Percentiles rank a stretch among this genome's conserved stretches.
Evolutionary conservation across 2,888 invertebrate species (phyloP).

Genomic region (Achlya flavicornis): DNA sequence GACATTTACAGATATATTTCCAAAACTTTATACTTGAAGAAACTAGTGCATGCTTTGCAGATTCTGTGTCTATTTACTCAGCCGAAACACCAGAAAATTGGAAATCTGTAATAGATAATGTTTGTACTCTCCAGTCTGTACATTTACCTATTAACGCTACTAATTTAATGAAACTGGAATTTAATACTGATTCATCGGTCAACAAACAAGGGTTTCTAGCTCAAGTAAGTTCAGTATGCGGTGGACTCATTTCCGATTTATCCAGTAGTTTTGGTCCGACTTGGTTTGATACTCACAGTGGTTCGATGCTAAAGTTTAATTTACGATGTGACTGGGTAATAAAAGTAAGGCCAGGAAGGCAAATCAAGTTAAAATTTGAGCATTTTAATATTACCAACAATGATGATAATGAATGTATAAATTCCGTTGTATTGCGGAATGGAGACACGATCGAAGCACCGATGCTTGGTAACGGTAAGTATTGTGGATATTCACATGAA

Average conservation of each 20-base stretch:
- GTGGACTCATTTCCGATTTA: slow-evolving; percentile 84
- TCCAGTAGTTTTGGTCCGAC: slow-evolving; percentile 81
- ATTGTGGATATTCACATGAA: slow-evolving; percentile 83
- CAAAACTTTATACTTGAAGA: slow-evolving; percentile 85
- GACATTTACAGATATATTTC: slow-evolving; percentile 85
- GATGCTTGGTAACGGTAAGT: slow-evolving; percentile 88
- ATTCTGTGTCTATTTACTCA: slow-evolving; percentile 85
- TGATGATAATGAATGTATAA: slow-evolving; percentile 48
- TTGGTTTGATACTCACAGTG: slow-evolving; percentile 41
- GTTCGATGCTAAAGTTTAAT: slow-evolving; percentile 22
- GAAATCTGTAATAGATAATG: slow-evolving; percentile 72
- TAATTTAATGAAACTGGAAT: slow-evolving; percentile 86
- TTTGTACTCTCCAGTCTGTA: slow-evolving; percentile 80
- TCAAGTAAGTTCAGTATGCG: slow-evolving; percentile 85
- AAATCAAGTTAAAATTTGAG: slow-evolving; percentile 86
- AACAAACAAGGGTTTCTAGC: slow-evolving; percentile 88
- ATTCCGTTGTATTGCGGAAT: slow-evolving; percentile 86
- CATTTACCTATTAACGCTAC: slow-evolving; percentile 54
- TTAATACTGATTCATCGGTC: slow-evolving; percentile 85
- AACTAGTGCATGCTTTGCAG: slow-evolving; percentile 80
- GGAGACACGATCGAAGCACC: slow-evolving; percentile 89
- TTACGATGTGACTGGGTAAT: slow-evolving; percentile 89
- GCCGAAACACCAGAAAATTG: slow-evolving; percentile 80
- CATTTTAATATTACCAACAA: slow-evolving; percentile 83
- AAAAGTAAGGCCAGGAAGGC: slow-evolving; percentile 88